Percentiles rank a stretch among this genome's conserved stretches.
Evolutionary conservation across 2,113 vertebrate species (phyloP).

Genomic region (Neotoma lepida): DNA sequence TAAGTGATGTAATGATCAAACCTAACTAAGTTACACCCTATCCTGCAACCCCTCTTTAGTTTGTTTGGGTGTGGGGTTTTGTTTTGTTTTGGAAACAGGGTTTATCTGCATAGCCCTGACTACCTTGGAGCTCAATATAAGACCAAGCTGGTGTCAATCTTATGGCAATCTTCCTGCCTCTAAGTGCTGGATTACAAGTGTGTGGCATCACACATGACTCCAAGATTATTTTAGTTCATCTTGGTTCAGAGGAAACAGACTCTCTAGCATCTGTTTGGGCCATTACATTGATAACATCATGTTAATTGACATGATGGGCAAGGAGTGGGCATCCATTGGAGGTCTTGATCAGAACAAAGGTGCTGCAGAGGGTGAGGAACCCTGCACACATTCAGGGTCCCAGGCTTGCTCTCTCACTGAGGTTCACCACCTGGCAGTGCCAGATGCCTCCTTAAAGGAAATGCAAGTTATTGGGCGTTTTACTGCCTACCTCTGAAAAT

Average conservation of each 20-base stretch:
- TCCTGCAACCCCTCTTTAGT: neutral
- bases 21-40: neutral
- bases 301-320: neutral
- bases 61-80: neutral
- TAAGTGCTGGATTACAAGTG: neutral
- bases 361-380: neutral
- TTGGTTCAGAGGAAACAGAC: neutral
- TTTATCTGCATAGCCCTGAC: neutral
- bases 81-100: neutral
- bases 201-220: neutral
- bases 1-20: neutral
- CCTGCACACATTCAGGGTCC: neutral
- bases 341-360: neutral
- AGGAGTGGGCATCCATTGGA: neutral
- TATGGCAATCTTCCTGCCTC: neutral
- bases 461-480: neutral
- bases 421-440: neutral
- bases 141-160: neutral
- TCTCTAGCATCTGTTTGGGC: neutral
- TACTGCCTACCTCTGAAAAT: no score
- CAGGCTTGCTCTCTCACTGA: neutral
- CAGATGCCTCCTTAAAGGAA: neutral
- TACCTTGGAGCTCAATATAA: neutral
- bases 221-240: neutral
- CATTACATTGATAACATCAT: neutral